phyloP scores from a whole-genome alignment of 1,140 invertebrate genomes.

The Drosophila eugracilis region DNA sequence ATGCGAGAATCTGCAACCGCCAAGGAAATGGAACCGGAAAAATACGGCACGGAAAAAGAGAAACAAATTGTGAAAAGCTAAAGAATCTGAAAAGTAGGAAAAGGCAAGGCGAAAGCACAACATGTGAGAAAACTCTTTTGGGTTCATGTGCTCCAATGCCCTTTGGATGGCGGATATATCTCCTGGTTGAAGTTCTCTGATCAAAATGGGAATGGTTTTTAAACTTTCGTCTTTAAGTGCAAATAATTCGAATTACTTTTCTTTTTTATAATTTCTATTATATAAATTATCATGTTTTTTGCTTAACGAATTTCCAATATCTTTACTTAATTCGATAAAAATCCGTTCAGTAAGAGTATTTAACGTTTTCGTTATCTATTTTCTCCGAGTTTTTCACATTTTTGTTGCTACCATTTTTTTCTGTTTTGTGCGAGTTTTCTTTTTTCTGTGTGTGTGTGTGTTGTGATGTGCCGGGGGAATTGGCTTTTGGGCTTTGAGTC shows the following conservation, averaged over 20 bases:
- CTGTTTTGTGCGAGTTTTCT: slow-evolving; percentile 13
- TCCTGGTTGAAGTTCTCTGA: neutral
- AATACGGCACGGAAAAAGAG: slow-evolving; percentile 1
- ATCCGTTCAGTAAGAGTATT: too few relatives aligned
- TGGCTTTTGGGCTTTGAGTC: slow-evolving; percentile 43
- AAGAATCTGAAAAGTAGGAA: slow-evolving; percentile 24
- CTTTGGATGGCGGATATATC: neutral
- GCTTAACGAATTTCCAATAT: too few relatives aligned
- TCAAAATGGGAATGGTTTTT: too few relatives aligned
- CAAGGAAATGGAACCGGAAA: slow-evolving; percentile 27
- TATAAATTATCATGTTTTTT: too few relatives aligned
- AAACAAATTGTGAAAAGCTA: slow-evolving; percentile 7
- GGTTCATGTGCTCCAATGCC: neutral
- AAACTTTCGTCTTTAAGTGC: too few relatives aligned
- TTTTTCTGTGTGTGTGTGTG: slow-evolving; percentile 19
- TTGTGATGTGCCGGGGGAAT: slow-evolving; percentile 41
- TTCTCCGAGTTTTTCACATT: slow-evolving; percentile 3
- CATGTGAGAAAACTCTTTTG: slow-evolving; percentile 27
- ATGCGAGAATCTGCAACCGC: slow-evolving; percentile 45
- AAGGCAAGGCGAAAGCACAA: slow-evolving; percentile 15
- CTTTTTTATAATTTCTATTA: too few relatives aligned
- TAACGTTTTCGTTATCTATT: neutral
- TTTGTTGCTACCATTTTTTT: slow-evolving; percentile 9
- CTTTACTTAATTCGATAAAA: too few relatives aligned
- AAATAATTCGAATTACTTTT: too few relatives aligned